phyloP scores from a whole-genome alignment of 2,113 vertebrate species.

The Chaenocephalus aceratus region DNA sequence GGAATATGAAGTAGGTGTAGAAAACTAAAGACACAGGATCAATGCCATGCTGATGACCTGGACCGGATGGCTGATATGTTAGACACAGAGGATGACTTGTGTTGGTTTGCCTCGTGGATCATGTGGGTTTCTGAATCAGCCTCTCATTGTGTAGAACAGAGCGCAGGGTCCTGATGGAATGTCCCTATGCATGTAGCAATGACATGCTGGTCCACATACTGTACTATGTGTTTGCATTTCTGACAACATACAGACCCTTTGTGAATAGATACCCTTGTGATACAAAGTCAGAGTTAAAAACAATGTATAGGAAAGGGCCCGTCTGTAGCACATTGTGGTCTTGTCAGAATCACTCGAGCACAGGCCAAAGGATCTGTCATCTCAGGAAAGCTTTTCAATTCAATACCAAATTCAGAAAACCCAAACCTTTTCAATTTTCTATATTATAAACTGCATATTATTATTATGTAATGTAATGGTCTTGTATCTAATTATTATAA shows the following conservation, averaged over 20 bases:
- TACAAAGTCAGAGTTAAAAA: not conserved
- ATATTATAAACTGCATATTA: not conserved
- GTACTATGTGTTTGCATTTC: not conserved
- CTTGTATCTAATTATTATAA: not conserved
- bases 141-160: conserved; percentile 36
- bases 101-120: conserved; percentile 2
- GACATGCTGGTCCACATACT: not conserved
- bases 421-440: not conserved
- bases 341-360: no score
- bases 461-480: not conserved
- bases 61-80: not conserved
- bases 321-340: not conserved
- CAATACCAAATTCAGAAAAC: not conserved
- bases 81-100: not conserved
- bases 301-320: not conserved
- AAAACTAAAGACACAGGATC: not conserved
- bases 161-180: conserved; percentile 2
- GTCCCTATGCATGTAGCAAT: not conserved
- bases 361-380: not conserved
- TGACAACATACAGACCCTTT: not conserved
- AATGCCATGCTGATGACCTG: not conserved
- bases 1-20: not conserved
- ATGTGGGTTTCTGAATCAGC: conserved; percentile 19
- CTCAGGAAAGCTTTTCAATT: conserved; percentile 10
- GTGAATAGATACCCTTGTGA: not conserved